phyloP scores from a whole-genome alignment of 2,888 invertebrate genomes.

The Villa cingulata region DNA sequence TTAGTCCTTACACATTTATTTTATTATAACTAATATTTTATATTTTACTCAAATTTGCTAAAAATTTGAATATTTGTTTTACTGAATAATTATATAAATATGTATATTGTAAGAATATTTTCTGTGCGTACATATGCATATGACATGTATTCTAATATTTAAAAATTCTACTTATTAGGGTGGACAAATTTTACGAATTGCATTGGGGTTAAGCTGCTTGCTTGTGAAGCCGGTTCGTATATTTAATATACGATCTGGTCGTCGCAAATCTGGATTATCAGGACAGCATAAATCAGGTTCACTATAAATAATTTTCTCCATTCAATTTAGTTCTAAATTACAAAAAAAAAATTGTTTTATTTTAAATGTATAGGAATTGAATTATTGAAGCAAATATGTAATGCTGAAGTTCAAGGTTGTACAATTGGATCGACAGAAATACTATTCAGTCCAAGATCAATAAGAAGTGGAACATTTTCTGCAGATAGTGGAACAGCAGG shows the following conservation, averaged over 20 bases:
- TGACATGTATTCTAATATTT: not conserved
- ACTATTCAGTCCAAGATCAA: conserved; percentile 52
- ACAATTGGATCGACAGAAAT: conserved; percentile 61
- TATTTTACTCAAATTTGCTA: no score
- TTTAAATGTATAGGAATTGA: conserved; percentile 26
- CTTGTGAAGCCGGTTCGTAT: conserved; percentile 57
- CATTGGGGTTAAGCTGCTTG: conserved; percentile 65
- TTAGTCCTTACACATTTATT: not conserved
- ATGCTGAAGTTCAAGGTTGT: conserved; percentile 57
- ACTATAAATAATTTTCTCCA: no score
- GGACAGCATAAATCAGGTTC: conserved; percentile 70
- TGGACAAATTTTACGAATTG: conserved; percentile 77
- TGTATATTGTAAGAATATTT: no score
- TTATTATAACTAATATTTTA: no score
- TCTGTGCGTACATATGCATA: no score
- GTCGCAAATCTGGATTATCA: conserved; percentile 69
- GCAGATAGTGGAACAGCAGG: conserved; percentile 76
- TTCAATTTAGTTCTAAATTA: no score
- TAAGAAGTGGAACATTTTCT: conserved; percentile 48
- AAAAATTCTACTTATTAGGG: conserved; percentile 46
- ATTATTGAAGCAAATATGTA: conserved; percentile 58
- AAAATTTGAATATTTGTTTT: no score
- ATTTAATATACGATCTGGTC: conserved; percentile 64
- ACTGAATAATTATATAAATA: no score
- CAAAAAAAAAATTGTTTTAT: not conserved